Percentiles rank a stretch among this genome's conserved stretches.
phyloP scores from a whole-genome alignment of 1,140 invertebrate genomes.

The Drosophila kurseongensis region DNA sequence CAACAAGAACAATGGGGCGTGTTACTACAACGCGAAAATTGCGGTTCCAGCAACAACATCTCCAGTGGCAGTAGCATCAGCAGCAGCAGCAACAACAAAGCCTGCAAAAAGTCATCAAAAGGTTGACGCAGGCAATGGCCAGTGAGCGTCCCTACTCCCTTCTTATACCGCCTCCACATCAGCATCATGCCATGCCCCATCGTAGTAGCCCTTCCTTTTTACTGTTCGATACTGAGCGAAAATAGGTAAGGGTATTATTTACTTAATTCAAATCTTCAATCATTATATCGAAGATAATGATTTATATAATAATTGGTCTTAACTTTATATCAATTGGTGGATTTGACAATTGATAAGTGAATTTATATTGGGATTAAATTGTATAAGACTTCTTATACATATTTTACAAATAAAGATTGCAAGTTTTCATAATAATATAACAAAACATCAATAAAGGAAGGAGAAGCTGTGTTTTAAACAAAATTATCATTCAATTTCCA shows the following conservation, averaged over 20 bases:
- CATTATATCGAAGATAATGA: no score
- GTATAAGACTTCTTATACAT: no score
- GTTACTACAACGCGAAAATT: constrained; percentile 67
- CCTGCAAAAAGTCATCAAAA: constrained; percentile 78
- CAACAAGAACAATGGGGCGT: constrained; percentile 78
- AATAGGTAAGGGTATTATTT: not conserved
- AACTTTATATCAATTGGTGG: no score
- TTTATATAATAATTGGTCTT: no score
- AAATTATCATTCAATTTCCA: no score
- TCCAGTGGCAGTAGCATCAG: constrained; percentile 1
- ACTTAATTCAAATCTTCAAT: no score
- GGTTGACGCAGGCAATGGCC: constrained; percentile 76
- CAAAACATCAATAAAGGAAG: no score
- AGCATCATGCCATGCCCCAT: constrained; percentile 5
- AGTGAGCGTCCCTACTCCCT: constrained; percentile 43
- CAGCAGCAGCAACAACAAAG: constrained; percentile 22
- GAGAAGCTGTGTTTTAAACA: no score
- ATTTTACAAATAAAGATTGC: no score
- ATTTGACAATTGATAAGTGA: no score
- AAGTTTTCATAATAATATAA: no score
- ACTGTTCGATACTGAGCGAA: constrained; percentile 3
- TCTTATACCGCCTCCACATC: not conserved
- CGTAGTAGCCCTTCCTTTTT: not conserved
- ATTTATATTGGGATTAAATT: no score
- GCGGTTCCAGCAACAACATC: constrained; percentile 61